phyloP scores from a whole-genome alignment of 2,797 vertebrate genomes.

The Tinamus major region DNA sequence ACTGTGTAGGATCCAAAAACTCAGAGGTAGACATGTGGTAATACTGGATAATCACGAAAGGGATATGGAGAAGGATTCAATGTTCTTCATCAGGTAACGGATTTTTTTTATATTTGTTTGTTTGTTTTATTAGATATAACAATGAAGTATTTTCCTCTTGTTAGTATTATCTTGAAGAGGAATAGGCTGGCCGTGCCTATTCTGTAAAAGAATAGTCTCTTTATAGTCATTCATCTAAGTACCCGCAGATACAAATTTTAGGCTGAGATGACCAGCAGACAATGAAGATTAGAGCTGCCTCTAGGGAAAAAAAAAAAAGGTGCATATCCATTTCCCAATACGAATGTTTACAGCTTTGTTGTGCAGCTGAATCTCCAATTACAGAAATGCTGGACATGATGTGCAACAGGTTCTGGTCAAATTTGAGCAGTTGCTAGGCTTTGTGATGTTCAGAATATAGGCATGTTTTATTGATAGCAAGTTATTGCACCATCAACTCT shows the following conservation, averaged over 20 bases:
- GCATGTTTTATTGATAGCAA: neutral
- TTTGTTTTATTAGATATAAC: neutral
- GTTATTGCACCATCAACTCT: neutral
- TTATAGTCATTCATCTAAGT: neutral
- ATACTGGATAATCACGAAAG: neutral
- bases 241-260: neutral
- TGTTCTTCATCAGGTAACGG: neutral
- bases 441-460: neutral
- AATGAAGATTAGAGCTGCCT: accelerated
- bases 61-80: neutral
- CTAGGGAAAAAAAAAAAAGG: accelerated
- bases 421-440: neutral
- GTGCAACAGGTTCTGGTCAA: neutral
- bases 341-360: neutral
- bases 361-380: neutral
- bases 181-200: neutral
- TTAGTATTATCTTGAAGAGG: neutral
- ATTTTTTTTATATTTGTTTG: neutral
- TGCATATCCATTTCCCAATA: neutral
- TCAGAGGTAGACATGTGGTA: neutral
- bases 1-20: neutral
- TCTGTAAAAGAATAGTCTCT: neutral
- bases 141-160: neutral
- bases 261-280: neutral
- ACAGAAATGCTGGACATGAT: neutral